Base-by-base conservation (phyloP, 2,113 vertebrate species). In the Oncorhynchus gorbuscha region DNA sequence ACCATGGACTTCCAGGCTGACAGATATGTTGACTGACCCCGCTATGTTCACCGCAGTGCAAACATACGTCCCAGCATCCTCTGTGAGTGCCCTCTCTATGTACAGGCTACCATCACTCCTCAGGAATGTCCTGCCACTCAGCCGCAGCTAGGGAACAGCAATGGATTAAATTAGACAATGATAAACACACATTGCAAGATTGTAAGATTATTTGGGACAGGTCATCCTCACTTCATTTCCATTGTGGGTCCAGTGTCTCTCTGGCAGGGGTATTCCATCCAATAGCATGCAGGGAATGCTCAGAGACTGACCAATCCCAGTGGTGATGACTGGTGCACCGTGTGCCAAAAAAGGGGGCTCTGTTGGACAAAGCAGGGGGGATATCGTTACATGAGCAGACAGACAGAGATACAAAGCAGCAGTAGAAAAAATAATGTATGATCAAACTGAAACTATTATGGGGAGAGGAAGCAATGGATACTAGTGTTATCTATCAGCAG, bases 31-130 rank as follows among this genome's bases (percentile, higher is more conserved):
- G 59, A 78, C 84, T 0, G 94, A 94, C 68, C 97, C 97, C 0
- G 93, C 93, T 0, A 85, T 24, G 0, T 98, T 99, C 79, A 91
- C 92, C 35, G 95, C 94, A 66, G 93, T 93, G 20, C 97, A 99
- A 32, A 93, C 88, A 64, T 95, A 98, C 0, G 65, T 92, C 75
- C 95, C 96, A 0, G 91, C 69, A 0, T 98, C 95, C 79, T 91
- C 93, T 77, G 75, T 83, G 0, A 18, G 20, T 0, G 75, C 86
- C 81, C 78, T 93, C 12, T 93, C 93, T 5, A 97, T 65, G 67
- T 95, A 91, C 66, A 99, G 91, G 86, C 95, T 97, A 69, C 97
- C 97, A 0, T 97, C 96, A 3, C 94, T 92, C 59, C 83, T 90
- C 28, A 94, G 1, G 0, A 94, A 94, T 28, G 90, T 89, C 67